Conservation (phyloP, 1,140 invertebrate species). For the roundworm (Caenorhabditis elegans) region DNA sequence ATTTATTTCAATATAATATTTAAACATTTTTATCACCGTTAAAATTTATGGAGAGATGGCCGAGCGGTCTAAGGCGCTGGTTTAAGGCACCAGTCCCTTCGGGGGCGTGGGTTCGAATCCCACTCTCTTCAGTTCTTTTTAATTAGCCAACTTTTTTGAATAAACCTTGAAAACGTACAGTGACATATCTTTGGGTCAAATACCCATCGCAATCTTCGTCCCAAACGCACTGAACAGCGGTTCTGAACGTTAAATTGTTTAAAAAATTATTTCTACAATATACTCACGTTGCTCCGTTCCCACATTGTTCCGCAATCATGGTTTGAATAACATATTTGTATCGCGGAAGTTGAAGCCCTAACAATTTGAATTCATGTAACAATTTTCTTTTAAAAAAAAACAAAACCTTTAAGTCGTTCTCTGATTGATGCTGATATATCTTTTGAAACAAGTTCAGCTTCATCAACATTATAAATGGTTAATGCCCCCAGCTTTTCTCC, state of each 20-base stretch:
- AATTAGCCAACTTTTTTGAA: no score
- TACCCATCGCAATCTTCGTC: not conserved
- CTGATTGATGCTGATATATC: not conserved
- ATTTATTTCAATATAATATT: no score
- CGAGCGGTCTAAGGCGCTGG: slow-evolving; percentile 99
- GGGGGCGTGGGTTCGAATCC: slow-evolving; percentile 72
- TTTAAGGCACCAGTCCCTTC: slow-evolving; percentile 98
- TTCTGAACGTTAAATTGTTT: not conserved
- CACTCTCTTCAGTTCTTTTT: slow-evolving; percentile 41
- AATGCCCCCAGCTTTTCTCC: not conserved
- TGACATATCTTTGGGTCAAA: not conserved
- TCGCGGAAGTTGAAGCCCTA: slow-evolving; percentile 28
- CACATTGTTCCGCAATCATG: slow-evolving; percentile 22
- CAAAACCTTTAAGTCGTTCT: not conserved
- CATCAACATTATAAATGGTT: slow-evolving; percentile 77
- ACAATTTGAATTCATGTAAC: not conserved
- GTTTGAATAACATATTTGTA: slow-evolving; percentile 38
- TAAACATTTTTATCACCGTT: no score
- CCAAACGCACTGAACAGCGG: not conserved
- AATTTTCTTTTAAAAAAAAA: no score
- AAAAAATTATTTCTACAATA: no score
- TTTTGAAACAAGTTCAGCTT: slow-evolving; percentile 80
- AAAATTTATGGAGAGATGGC: slow-evolving; percentile 85
- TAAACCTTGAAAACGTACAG: no score
- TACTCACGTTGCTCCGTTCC: slow-evolving; percentile 26